Base-by-base conservation (phyloP, 2,888 invertebrate genomes). In the Penaeus monodon region DNA sequence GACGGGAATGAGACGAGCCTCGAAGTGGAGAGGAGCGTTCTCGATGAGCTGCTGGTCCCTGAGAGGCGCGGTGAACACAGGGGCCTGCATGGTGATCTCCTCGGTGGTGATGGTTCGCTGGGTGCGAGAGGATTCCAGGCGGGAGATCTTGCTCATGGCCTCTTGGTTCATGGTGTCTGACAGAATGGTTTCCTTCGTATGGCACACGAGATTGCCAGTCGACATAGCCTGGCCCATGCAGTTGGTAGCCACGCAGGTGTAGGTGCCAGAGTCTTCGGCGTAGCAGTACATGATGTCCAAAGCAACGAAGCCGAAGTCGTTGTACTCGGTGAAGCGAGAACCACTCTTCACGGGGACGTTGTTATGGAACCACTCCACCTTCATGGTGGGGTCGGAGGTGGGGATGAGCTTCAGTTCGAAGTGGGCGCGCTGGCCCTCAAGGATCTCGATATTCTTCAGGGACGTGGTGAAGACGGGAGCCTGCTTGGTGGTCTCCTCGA, bases 301-400 rank as follows among this genome's bases (percentile, higher is more conserved):
- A 44, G 98, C 97, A 24, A 99, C 98, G 92, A 98, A 99, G 74
- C 99, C 99, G 92, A 99, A 99, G 93, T 97, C 99, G 92, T 98
- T 97, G 17, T 97, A 97, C 93, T 98, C 97, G 22, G 97, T 96
- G 92, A 99, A 99, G 91, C 90, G 88, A 70, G 90, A 93, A 91
- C 94, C 98, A 90, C 97, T 97, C 93, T 97, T 97, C 0, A 98
- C 94, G 0, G 97, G 96, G 90, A 95, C 94, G 91, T 97, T 97
- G 92, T 98, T 98, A 91, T 97, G 97, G 93, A 96, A 97, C 98
- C 98, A 98, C 93, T 98, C 97, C 0, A 98, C 97, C 92, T 96
- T 96, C 96, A 98, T 95, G 3, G 97, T 96, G 1, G 97, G 94
- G 93, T 98, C 98, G 17, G 97, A 98, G 27, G 98, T 97, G 10